Evolutionary conservation across 2,888 invertebrate genomes (phyloP).

Genomic region (Onthophagus sagittarius): DNA sequence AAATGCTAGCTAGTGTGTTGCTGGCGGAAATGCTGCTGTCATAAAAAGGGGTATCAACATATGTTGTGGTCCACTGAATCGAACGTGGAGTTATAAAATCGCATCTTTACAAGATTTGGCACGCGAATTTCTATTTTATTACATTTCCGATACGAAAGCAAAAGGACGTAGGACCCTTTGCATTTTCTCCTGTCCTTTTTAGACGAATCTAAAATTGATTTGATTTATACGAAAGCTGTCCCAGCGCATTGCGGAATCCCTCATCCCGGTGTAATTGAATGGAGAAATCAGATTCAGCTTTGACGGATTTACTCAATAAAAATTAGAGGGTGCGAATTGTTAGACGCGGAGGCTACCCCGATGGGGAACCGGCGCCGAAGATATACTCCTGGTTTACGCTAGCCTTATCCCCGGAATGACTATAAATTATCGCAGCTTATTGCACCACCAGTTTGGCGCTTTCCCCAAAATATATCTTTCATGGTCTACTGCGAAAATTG

Average conservation of each 20-base stretch:
- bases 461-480: slow-evolving; percentile 7
- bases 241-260: slow-evolving; percentile 3
- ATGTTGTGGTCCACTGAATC: slow-evolving; percentile 5
- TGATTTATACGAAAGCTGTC: slow-evolving; percentile 4
- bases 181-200: not conserved
- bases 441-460: slow-evolving; percentile 26
- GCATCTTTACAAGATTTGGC: slow-evolving; percentile 10
- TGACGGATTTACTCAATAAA: slow-evolving; percentile 10
- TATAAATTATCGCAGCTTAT: slow-evolving; percentile 30
- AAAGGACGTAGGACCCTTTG: not conserved
- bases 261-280: slow-evolving; percentile 11
- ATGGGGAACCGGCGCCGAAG: slow-evolving; percentile 2
- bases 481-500: slow-evolving; percentile 7
- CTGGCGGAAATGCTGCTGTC: not conserved
- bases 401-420: slow-evolving; percentile 27
- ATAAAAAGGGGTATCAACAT: slow-evolving; percentile 8
- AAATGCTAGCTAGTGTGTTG: not conserved
- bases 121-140: slow-evolving; percentile 6
- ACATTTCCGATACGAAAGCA: slow-evolving; percentile 12
- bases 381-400: slow-evolving; percentile 27
- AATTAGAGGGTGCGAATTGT: slow-evolving; percentile 13
- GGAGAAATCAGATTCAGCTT: slow-evolving; percentile 10
- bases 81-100: slow-evolving; percentile 7
- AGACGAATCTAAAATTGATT: slow-evolving; percentile 6
- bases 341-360: not conserved